Evolutionary conservation across 2,113 vertebrate genomes (phyloP).

Genomic region (Desmodus rotundus): DNA sequence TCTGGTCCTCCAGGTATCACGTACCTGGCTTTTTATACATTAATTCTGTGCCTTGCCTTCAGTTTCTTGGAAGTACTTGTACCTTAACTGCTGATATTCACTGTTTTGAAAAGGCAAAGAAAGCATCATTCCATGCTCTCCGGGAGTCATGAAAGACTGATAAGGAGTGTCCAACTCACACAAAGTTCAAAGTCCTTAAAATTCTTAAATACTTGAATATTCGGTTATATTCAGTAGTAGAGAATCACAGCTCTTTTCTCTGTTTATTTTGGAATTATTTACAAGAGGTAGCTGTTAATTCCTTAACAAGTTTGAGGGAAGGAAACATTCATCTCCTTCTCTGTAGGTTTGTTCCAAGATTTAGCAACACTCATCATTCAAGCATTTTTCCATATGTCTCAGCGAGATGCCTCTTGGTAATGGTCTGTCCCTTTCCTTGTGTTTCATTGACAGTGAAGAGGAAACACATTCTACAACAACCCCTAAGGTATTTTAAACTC

Average conservation of each 20-base stretch:
- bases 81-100: conserved; percentile 22
- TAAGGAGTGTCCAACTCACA: background rate
- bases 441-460: background rate
- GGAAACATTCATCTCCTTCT: background rate
- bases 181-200: conserved; percentile 12
- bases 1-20: background rate
- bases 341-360: background rate
- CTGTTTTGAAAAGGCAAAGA: background rate
- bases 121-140: background rate
- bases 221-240: background rate
- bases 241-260: background rate
- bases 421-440: background rate
- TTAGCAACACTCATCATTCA: background rate
- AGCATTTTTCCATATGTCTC: background rate
- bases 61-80: background rate
- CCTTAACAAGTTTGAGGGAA: background rate
- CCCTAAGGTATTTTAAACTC: background rate
- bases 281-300: background rate
- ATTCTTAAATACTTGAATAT: background rate
- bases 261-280: background rate
- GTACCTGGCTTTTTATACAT: background rate
- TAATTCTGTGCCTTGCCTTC: background rate
- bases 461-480: background rate
- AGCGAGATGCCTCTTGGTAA: background rate
- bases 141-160: background rate